Evolutionary conservation across 2,888 invertebrate genomes (phyloP).

Genomic region (Chalcosyrphus nemorum): DNA sequence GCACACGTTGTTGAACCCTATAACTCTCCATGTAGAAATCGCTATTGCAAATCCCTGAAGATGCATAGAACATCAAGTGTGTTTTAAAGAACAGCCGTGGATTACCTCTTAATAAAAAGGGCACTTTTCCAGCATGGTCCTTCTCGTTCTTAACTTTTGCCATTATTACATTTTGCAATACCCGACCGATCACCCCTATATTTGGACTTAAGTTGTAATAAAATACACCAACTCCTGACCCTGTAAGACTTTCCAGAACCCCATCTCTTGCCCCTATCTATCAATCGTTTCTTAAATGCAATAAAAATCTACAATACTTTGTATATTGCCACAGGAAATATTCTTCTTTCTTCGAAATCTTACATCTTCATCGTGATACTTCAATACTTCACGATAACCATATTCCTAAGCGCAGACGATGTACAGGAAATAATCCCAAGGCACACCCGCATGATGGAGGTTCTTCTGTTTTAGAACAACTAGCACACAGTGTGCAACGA

Average conservation of each 20-base stretch:
- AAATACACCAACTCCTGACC: neutral
- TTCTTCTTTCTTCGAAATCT: constrained; percentile 6
- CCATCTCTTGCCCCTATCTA: neutral
- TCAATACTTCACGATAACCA: constrained; percentile 38
- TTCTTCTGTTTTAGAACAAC: constrained; percentile 21
- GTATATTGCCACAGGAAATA: constrained; percentile 30
- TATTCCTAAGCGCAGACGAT: constrained; percentile 24
- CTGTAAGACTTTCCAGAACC: neutral
- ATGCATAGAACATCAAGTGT: no score
- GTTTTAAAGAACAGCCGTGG: no score
- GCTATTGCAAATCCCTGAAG: no score
- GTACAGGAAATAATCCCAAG: constrained; percentile 23
- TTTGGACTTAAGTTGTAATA: neutral
- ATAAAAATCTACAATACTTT: constrained; percentile 5
- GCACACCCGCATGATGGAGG: constrained; percentile 40
- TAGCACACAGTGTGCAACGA: constrained; percentile 37
- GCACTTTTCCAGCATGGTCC: no score
- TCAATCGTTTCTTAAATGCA: constrained; percentile 2
- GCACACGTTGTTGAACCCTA: no score
- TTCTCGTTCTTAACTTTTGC: no score
- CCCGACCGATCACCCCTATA: neutral
- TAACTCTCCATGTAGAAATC: no score
- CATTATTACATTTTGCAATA: no score
- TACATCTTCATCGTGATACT: constrained; percentile 33
- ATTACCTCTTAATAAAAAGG: no score